Percentiles rank a stretch among this genome's conserved stretches.
Evolutionary conservation across 2,797 vertebrate genomes (phyloP).

Genomic region (Linurgus olivaceus): DNA sequence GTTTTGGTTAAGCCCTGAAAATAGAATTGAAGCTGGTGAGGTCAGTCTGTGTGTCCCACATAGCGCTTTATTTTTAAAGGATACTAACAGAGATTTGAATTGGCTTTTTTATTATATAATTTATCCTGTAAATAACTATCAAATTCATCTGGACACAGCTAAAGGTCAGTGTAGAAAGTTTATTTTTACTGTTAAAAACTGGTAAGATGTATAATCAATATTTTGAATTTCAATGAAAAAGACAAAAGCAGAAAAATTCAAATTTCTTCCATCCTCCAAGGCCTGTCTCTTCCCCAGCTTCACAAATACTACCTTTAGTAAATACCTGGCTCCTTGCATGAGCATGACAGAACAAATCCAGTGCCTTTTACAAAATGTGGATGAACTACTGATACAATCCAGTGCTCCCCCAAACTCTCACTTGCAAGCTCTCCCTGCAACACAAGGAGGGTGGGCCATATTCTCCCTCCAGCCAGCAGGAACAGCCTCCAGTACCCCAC

Average conservation of each 20-base stretch:
- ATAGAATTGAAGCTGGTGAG: not conserved
- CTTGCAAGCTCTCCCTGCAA: fast-evolving
- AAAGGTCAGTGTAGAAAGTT: not conserved
- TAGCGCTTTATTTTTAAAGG: not conserved
- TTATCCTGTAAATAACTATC: not conserved
- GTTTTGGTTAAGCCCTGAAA: constrained; percentile 39
- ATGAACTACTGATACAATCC: fast-evolving
- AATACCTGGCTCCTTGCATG: not conserved
- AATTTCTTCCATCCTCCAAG: not conserved
- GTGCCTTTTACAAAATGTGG: not conserved
- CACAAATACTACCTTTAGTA: not conserved
- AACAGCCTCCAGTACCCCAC: not conserved
- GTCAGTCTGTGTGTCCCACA: not conserved
- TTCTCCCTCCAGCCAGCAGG: not conserved
- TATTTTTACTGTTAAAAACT: not conserved
- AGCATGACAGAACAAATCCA: not conserved
- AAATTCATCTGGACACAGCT: not conserved
- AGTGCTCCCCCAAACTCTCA: not conserved
- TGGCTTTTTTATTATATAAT: not conserved
- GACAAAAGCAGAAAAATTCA: not conserved
- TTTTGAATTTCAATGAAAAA: not conserved
- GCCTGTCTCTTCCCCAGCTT: not conserved
- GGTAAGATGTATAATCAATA: not conserved
- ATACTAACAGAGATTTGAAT: not conserved
- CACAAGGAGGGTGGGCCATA: not conserved